These are phyloP conservation scores for Mesoclemmys tuberculata DNA, from an alignment of 2,113 vertebrate species.

Conservation along the genomic window DNA sequence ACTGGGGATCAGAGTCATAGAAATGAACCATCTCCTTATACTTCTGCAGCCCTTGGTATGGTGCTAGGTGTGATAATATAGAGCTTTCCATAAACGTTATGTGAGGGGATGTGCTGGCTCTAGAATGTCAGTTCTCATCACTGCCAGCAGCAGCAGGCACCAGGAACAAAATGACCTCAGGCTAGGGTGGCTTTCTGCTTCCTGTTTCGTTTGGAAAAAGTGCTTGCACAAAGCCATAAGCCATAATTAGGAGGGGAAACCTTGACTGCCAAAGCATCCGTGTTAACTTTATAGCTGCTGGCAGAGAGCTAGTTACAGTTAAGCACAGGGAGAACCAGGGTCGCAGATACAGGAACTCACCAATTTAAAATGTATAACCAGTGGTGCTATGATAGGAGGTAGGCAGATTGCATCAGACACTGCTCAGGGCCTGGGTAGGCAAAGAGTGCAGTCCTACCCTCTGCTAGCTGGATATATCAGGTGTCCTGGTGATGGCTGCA, in stretches of 20 bases:
- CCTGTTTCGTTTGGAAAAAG: background rate
- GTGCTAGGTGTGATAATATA: background rate
- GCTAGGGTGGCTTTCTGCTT: background rate
- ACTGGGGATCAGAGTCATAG: background rate
- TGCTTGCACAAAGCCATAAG: background rate
- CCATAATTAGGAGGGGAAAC: background rate
- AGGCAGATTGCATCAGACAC: background rate
- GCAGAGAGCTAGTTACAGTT: background rate
- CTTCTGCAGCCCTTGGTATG: background rate
- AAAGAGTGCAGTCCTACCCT: background rate
- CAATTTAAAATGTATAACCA: background rate
- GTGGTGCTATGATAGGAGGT: rapidly evolving
- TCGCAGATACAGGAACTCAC: background rate
- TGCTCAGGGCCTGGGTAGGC: background rate
- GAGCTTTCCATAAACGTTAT: rapidly evolving
- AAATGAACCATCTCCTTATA: background rate
- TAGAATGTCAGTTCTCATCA: rapidly evolving
- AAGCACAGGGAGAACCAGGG: background rate
- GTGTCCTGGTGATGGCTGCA: background rate
- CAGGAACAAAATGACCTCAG: rapidly evolving
- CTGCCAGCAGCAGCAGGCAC: background rate
- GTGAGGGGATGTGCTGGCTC: background rate
- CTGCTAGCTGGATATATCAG: background rate
- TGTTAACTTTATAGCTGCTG: background rate
- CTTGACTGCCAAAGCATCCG: background rate